Evolutionary conservation across 2,888 invertebrate species (phyloP).

Genomic region (Melanophora roralis): DNA sequence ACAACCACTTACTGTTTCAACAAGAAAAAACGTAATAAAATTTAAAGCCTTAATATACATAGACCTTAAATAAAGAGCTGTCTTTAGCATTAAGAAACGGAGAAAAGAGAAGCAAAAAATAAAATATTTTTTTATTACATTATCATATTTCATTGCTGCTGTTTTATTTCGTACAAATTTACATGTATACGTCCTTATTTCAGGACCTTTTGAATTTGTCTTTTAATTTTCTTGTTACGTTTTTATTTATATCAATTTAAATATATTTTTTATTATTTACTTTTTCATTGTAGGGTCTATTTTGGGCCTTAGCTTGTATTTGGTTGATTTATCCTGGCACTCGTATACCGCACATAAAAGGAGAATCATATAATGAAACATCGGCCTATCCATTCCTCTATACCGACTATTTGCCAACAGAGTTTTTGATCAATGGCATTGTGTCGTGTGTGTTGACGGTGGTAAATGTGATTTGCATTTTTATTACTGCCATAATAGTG

Average conservation of each 20-base stretch:
- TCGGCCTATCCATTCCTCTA: conserved; percentile 83
- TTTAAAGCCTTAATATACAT: not conserved
- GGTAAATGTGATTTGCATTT: conserved; percentile 90
- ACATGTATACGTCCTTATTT: not conserved
- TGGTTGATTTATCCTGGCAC: conserved; percentile 83
- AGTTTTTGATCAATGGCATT: conserved; percentile 87
- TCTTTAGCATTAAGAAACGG: not conserved
- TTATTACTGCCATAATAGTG: conserved; percentile 87
- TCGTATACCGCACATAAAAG: conserved; percentile 83
- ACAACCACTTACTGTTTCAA: too few species aligned
- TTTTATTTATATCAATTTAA: conserved; percentile 3
- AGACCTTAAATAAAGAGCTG: too few species aligned
- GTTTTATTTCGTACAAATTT: not conserved
- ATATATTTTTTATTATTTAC: not conserved
- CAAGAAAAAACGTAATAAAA: not conserved
- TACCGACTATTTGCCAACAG: conserved; percentile 85
- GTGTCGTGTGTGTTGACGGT: conserved; percentile 88
- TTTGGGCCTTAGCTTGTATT: conserved; percentile 85
- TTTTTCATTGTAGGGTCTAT: conserved; percentile 80
- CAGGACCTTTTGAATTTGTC: conserved; percentile 51
- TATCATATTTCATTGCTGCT: conserved; percentile 9
- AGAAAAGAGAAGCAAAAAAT: not conserved
- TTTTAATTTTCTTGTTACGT: conserved; percentile 23
- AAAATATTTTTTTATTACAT: not conserved
- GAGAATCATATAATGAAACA: conserved; percentile 81